A percentile compares a stretch with the other conserved stretches of the same genome.
Evolutionary conservation across 2,797 vertebrate genomes (phyloP).

Genomic region (Malurus splendens): DNA sequence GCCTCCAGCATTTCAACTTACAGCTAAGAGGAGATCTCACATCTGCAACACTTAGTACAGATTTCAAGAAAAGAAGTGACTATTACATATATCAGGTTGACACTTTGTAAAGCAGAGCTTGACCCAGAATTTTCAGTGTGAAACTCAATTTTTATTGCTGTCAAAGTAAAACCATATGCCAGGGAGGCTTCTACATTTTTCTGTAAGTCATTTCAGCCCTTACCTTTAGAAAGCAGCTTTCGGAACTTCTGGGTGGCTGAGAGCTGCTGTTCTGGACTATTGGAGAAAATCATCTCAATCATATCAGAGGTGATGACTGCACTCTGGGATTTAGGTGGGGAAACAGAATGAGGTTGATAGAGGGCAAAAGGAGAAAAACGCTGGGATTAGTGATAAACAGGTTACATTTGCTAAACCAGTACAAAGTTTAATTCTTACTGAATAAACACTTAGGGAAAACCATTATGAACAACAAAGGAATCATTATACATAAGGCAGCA

Average conservation of each 20-base stretch:
- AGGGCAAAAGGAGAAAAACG: slow-evolving; percentile 1
- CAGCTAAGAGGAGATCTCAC: not conserved
- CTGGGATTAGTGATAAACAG: not conserved
- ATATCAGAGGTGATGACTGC: slow-evolving; percentile 93
- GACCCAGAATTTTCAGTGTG: not conserved
- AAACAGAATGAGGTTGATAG: not conserved
- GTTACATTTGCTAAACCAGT: not conserved
- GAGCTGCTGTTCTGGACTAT: slow-evolving; percentile 91
- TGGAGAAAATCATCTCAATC: slow-evolving; percentile 97
- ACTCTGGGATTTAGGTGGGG: slow-evolving; percentile 68
- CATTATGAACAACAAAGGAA: not conserved
- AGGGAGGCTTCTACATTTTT: not conserved
- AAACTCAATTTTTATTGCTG: not conserved
- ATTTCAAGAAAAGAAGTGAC: not conserved
- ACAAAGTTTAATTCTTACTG: not conserved
- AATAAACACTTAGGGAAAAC: not conserved
- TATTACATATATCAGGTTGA: not conserved
- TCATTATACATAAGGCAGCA: not conserved
- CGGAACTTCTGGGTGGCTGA: slow-evolving; percentile 95
- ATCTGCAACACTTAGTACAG: not conserved
- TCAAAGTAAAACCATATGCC: not conserved
- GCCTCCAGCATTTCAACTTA: not conserved
- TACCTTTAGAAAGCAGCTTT: slow-evolving; percentile 97
- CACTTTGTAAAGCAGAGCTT: not conserved
- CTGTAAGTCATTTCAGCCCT: not conserved